These are phyloP conservation scores for Drosophila fuyamai DNA, from an alignment of 1,140 invertebrate species.

Conservation along the genomic window DNA sequence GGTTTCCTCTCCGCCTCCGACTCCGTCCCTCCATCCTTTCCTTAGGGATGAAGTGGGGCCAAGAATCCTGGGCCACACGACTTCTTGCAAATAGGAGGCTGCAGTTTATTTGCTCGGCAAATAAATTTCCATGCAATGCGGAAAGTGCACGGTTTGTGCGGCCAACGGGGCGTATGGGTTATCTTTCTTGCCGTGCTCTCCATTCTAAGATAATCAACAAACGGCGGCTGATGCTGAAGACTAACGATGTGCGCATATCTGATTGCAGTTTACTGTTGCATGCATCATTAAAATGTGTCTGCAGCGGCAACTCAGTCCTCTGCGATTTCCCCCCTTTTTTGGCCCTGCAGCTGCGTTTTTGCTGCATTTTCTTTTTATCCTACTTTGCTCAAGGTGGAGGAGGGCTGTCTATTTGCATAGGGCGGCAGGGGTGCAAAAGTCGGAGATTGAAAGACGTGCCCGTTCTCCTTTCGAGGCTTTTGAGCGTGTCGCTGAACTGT, in stretches of 20 bases:
- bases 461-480: conserved; percentile 48
- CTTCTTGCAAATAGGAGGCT: conserved; percentile 36
- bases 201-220: conserved; percentile 83
- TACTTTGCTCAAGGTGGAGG: conserved; percentile 74
- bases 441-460: conserved; percentile 63
- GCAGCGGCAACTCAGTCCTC: conserved; percentile 17
- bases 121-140: conserved; percentile 75
- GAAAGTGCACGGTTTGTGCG: conserved; percentile 24
- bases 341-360: conserved; percentile 25
- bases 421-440: background rate
- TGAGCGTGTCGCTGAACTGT: conserved; percentile 74
- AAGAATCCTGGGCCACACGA: conserved; percentile 18
- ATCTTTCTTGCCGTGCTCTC: conserved; percentile 72
- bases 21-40: conserved; percentile 1
- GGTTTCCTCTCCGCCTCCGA: conserved; percentile 51
- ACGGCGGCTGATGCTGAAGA: conserved; percentile 82
- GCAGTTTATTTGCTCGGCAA: conserved; percentile 80
- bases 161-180: conserved; percentile 75
- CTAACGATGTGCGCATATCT: conserved; percentile 83
- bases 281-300: conserved; percentile 83
- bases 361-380: conserved; percentile 77
- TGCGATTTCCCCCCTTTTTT: background rate
- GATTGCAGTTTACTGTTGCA: conserved; percentile 83
- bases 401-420: conserved; percentile 67
- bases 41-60: conserved; percentile 45